Evolutionary conservation across 2,113 vertebrate genomes (phyloP), one percentile per base, ranked within the genome.

Genomic region (Datnioides undecimradiatus): DNA sequence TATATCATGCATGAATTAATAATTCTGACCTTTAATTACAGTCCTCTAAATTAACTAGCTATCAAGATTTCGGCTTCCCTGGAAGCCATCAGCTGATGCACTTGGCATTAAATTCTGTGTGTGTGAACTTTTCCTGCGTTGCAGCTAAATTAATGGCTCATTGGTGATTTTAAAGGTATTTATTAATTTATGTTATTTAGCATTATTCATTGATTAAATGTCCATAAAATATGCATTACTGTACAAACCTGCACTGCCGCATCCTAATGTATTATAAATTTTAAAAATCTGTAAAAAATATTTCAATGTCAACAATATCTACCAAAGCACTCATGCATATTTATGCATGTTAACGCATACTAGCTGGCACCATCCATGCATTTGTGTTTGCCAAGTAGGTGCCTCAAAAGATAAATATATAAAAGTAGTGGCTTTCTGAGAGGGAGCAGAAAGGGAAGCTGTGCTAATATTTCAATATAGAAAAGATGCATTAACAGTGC

Each of bases 1-100:
- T 70, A 49, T 51, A 63, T 51, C 17, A 62, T 72, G 29, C 33
- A 75, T 79, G 45, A 85, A 82, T 79, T 64, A 72, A 68, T 72
- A 34, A 82, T 68, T 58, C 23, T 63, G 82, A 82, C 70, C 65
- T 84, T 84, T 82, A 81, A 70, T 81, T 71, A 71, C 40, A 62
- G 29, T 52, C 23, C 10, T 62, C 49, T 76, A 36, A 76, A 67
- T 76, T 51, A 75, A 66, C n/a, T 1, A 0, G 27, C 46, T 46
- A 64, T 78, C 41, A 59, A 31, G 51, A 72, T 65, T 33, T 33
- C 17, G 49, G n/a, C 55, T 46, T 80, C 67, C 55, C 38, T 59
- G 16, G 57, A 59, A 57, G 62, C 45, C n/a, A 63, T 46, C 41
- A 34, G 21, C 65, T 60, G 40, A 60, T 78, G 65, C 43, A 51